Conservation (phyloP, 2,888 invertebrate species). For the Synanthedon formicaeformis region DNA sequence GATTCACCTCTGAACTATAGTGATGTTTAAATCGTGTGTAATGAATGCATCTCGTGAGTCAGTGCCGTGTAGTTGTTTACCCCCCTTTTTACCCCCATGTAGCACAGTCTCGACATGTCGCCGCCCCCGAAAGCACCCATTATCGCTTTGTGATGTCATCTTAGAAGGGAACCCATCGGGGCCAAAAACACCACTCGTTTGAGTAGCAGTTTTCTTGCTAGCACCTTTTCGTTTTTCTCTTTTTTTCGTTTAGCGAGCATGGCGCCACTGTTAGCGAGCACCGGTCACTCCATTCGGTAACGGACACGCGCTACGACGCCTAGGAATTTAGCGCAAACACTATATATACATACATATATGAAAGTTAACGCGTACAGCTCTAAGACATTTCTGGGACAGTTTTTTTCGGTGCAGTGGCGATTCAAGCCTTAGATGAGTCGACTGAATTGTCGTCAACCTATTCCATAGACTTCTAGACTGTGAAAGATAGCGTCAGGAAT, state of each 20-base stretch:
- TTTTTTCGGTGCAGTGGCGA: no score
- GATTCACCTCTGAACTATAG: constrained; percentile 24
- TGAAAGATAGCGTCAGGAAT: no score
- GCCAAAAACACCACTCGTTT: constrained; percentile 22
- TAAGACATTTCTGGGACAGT: no score
- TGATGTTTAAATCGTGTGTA: constrained; percentile 43
- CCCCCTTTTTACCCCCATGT: constrained; percentile 8
- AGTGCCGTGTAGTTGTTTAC: constrained; percentile 19
- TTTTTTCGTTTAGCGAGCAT: constrained; percentile 26
- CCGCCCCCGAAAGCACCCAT: constrained; percentile 1
- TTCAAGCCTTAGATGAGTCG: no score
- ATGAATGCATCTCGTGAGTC: constrained; percentile 46
- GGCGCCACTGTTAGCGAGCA: constrained; percentile 15
- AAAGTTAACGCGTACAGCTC: no score
- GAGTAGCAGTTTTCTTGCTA: constrained; percentile 16
- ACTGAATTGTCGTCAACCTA: no score
- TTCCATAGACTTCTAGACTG: no score
- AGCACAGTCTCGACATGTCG: constrained; percentile 27
- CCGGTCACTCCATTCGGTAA: constrained; percentile 7
- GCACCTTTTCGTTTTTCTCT: constrained; percentile 20
- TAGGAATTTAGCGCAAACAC: no score
- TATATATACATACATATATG: no score
- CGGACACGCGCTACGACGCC: no score
- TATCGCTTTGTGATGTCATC: constrained; percentile 17
- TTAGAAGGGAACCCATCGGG: constrained; percentile 10